Conservation (phyloP, 2,113 vertebrate species). For the Dicerorhinus sumatrensis region DNA sequence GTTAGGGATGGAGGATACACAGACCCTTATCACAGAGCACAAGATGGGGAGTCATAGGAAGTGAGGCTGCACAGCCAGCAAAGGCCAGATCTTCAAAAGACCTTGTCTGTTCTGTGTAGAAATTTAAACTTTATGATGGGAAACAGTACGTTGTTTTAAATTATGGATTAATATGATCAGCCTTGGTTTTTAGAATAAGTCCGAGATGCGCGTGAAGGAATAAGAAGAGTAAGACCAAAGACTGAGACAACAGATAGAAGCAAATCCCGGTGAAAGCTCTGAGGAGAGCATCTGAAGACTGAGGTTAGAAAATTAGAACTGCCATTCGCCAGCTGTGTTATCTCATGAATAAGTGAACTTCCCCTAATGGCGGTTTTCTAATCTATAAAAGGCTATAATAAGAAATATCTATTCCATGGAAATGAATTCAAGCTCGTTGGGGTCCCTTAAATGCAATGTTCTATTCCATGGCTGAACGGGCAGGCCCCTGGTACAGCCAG, state of each 20-base stretch:
- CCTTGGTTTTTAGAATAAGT: not conserved
- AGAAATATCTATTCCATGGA: not conserved
- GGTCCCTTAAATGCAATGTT: not conserved
- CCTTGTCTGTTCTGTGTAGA: too few species aligned
- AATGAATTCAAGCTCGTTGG: not conserved
- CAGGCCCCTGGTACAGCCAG: not conserved
- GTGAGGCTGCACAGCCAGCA: not conserved
- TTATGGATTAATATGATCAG: not conserved
- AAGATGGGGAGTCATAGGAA: fast-evolving
- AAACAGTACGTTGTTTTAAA: not conserved
- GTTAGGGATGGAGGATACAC: not conserved
- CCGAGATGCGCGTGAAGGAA: not conserved
- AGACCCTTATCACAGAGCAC: too few species aligned
- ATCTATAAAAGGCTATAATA: too few species aligned
- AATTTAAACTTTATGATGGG: not conserved
- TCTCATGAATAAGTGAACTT: too few species aligned
- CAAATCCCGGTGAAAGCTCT: not conserved
- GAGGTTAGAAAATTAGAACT: not conserved
- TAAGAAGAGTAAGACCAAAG: not conserved
- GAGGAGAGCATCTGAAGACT: not conserved
- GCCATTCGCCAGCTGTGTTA: fast-evolving
- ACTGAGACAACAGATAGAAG: not conserved
- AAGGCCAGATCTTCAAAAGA: not conserved
- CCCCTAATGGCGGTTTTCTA: not conserved
- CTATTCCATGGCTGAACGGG: fast-evolving